phyloP scores from a whole-genome alignment of 2,113 vertebrate genomes.

The Pseudolaguvia tuberculata region DNA sequence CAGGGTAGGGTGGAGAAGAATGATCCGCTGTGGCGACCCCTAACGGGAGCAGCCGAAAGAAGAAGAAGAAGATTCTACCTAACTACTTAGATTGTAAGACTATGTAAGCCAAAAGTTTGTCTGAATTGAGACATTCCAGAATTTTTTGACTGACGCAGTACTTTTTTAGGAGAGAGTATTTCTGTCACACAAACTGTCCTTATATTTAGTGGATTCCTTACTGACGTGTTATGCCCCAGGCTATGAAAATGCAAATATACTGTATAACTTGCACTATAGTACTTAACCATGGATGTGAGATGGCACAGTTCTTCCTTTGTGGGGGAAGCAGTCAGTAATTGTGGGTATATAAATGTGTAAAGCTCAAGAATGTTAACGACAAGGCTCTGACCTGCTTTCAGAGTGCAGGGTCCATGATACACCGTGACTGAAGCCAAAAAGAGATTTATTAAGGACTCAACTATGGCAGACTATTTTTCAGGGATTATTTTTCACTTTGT shows the following conservation, averaged over 20 bases:
- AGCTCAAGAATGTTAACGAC: background rate
- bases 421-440: too few species aligned
- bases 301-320: background rate
- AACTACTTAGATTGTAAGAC: too few species aligned
- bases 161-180: background rate
- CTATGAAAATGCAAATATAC: slow-evolving; percentile 10
- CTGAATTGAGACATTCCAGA: too few species aligned
- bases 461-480: too few species aligned
- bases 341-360: slow-evolving; percentile 14
- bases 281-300: background rate
- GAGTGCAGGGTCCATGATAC: too few species aligned
- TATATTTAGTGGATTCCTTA: slow-evolving; percentile 6
- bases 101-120: too few species aligned
- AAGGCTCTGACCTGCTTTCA: background rate
- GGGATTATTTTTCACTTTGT: background rate
- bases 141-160: too few species aligned
- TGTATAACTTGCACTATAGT: background rate
- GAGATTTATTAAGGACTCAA: too few species aligned
- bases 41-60: too few species aligned
- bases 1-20: too few species aligned
- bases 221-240: slow-evolving; percentile 3
- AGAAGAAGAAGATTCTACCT: too few species aligned
- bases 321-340: background rate
- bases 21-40: too few species aligned
- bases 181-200: background rate